Conservation (phyloP, 2,113 vertebrate species). For the Gasterosteus aculeatus region DNA sequence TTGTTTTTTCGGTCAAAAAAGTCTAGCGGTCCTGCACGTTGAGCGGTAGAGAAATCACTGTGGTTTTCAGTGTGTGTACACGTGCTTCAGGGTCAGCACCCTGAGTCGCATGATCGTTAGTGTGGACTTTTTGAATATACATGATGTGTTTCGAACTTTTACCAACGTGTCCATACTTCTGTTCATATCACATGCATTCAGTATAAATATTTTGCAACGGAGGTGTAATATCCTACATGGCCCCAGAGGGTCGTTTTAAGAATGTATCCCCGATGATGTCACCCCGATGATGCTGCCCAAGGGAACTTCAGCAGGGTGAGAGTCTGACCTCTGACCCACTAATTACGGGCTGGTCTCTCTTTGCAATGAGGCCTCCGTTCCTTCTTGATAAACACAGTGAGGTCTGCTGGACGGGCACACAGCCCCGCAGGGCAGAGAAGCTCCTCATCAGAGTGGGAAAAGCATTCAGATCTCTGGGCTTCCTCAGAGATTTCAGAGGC, state of each 20-base stretch:
- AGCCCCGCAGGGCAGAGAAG: not conserved
- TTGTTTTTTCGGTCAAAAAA: not conserved
- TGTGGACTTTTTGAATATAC: not conserved
- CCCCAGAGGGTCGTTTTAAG: not conserved
- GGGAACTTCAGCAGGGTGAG: conserved; percentile 10
- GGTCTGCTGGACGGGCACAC: not conserved
- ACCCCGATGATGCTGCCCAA: not conserved
- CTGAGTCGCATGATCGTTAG: not conserved
- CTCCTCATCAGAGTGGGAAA: not conserved
- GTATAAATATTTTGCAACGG: not conserved
- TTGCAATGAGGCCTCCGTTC: not conserved
- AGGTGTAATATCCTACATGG: not conserved
- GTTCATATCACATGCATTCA: not conserved
- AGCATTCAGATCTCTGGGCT: conserved; percentile 9
- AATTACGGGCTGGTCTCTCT: not conserved
- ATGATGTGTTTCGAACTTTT: not conserved
- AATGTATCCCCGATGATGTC: not conserved
- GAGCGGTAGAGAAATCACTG: not conserved
- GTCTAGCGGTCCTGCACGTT: not conserved
- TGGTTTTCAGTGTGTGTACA: not conserved
- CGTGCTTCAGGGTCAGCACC: not conserved
- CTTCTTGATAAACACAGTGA: not conserved
- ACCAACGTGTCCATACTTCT: not conserved
- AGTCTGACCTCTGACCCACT: not conserved
- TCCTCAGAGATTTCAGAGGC: conserved; percentile 12